Evolutionary conservation across 2,797 vertebrate genomes (phyloP).

Genomic region (Merluccius polli): DNA sequence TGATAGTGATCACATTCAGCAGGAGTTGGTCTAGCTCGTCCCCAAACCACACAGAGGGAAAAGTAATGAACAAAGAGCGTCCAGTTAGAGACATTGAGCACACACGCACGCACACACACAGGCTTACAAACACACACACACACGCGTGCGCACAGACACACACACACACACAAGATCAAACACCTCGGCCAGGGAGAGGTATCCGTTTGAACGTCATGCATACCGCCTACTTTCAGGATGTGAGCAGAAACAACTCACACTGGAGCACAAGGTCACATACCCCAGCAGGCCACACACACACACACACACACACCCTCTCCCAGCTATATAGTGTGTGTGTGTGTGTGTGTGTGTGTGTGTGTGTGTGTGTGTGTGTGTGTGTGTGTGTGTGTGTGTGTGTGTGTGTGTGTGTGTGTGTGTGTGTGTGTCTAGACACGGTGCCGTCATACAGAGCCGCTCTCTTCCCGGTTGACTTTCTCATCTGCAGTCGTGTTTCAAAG

Average conservation of each 20-base stretch:
- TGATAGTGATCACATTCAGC: background rate
- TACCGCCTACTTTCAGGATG: background rate
- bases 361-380: conserved; percentile 25
- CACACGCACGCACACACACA: background rate
- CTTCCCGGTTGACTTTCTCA: background rate
- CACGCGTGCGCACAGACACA: background rate
- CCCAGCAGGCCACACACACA: background rate
- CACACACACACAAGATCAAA: conserved; percentile 3
- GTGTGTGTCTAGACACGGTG: conserved; percentile 25
- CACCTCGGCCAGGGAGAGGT: conserved; percentile 11
- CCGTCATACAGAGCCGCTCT: conserved; percentile 19
- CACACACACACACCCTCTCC: background rate
- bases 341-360: conserved; percentile 18
- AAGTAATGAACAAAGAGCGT: background rate
- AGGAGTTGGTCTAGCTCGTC: background rate
- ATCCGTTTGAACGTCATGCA: conserved; percentile 2
- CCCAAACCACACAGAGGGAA: background rate
- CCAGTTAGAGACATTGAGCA: background rate
- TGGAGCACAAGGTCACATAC: conserved; percentile 2
- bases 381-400: conserved; percentile 23
- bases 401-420: conserved; percentile 3
- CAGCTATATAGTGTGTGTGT: conserved; percentile 4
- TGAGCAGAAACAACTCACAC: conserved; percentile 3
- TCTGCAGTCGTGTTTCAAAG: background rate
- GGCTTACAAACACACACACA: background rate